phyloP scores from a whole-genome alignment of 2,888 invertebrate species.

The Criorhina ranunculi region DNA sequence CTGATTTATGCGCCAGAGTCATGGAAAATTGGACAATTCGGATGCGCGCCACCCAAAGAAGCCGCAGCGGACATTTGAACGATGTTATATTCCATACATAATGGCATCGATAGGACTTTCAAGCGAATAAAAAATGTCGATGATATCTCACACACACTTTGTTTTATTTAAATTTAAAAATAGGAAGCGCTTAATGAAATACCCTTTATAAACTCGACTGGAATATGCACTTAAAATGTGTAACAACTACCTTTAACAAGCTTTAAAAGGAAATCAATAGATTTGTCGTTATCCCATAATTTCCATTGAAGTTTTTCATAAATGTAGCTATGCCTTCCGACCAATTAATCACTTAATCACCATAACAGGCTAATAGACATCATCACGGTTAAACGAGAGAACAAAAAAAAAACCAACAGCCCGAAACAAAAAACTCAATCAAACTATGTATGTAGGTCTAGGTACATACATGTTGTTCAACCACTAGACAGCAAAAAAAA shows the following conservation, averaged over 20 bases:
- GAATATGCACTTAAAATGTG: too few species aligned
- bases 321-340: background rate
- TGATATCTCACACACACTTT: too few species aligned
- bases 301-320: background rate
- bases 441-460: background rate
- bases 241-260: background rate
- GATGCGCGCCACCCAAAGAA: too few species aligned
- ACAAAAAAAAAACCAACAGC: background rate
- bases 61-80: too few species aligned
- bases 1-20: too few species aligned
- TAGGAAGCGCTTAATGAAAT: too few species aligned
- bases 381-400: background rate
- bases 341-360: conserved; percentile 37
- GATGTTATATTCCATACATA: too few species aligned
- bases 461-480: background rate
- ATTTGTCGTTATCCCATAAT: background rate
- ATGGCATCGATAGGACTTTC: too few species aligned
- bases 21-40: too few species aligned
- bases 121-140: too few species aligned
- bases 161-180: too few species aligned
- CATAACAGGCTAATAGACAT: conserved; percentile 4
- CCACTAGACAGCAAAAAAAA: background rate
- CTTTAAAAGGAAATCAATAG: background rate
- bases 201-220: too few species aligned
- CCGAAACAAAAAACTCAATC: background rate